Evolutionary conservation across 2,113 vertebrate species (phyloP), one percentile per base, ranked within the genome.

Genomic region (Engystomops pustulosus): DNA sequence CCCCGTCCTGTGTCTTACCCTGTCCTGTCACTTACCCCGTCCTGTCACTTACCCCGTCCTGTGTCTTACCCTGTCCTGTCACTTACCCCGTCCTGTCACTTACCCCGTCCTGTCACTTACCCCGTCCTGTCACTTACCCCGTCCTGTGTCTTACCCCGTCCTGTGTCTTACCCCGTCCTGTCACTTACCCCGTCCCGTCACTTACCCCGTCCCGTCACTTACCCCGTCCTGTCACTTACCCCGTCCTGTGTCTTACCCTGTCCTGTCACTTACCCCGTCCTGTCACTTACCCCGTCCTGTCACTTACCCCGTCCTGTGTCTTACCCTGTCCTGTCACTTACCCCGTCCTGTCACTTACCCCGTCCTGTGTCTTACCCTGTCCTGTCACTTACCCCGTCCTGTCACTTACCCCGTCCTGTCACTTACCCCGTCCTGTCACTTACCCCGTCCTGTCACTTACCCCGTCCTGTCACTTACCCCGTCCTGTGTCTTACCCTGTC

Each of bases 241-340:
- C 79, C 79, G 11, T 53, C 20, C 44, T 70, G n/a, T n/a, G n/a
- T n/a, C n/a, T n/a, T n/a, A n/a, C n/a, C n/a, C n/a, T n/a, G n/a
- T n/a, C n/a, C n/a, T 2, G 17, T 6, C 27, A 53, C 79, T 81
- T 38, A 81, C 79, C 1, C 79, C 79, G 11, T 53, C 20, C 44
- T 70, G 17, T 6, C 27, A 53, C 79, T 81, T 38, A 81, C 79
- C 1, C 79, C 79, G 11, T 53, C 20, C 44, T 70, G 17, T 6
- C 27, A 53, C 79, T 81, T 38, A 81, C 79, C 1, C 79, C 79
- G 11, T 53, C 20, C 44, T 70, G n/a, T n/a, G n/a, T n/a, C n/a
- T n/a, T n/a, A n/a, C n/a, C n/a, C n/a, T n/a, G n/a, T n/a, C n/a
- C n/a, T 2, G 17, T 6, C 27, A 53, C 79, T 81, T 38, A 81